phyloP scores from a whole-genome alignment of 1,140 invertebrate species.

The Heliconius congener region DNA sequence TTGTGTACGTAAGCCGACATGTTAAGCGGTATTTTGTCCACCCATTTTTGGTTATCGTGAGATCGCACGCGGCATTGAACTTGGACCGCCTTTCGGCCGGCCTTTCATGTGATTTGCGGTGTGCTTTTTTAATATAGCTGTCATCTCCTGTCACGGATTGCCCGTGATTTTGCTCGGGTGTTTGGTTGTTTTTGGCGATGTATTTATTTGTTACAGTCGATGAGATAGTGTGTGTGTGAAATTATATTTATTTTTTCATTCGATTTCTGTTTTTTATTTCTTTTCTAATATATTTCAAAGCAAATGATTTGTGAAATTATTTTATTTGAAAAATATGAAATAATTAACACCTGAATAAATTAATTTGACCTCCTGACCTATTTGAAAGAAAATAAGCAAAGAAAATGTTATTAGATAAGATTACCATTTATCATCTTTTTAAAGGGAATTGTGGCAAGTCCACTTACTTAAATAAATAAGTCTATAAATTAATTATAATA shows the following conservation, averaged over 20 bases:
- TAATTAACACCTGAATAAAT: too few species aligned
- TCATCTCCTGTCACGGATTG: conserved; percentile 35
- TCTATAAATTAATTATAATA: too few species aligned
- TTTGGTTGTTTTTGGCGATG: neutral
- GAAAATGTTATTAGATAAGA: too few species aligned
- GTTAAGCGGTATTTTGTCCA: conserved; percentile 31
- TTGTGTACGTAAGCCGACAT: conserved; percentile 37
- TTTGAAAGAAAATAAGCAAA: too few species aligned
- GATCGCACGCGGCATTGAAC: conserved; percentile 52
- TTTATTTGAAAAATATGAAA: too few species aligned
- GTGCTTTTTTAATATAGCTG: conserved; percentile 20
- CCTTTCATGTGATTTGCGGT: conserved; percentile 48
- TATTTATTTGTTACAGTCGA: neutral
- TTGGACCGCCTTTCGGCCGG: conserved; percentile 43
- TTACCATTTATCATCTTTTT: too few species aligned
- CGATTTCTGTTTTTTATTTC: too few species aligned
- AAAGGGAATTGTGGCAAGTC: too few species aligned
- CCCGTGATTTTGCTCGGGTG: neutral
- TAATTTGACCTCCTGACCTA: too few species aligned
- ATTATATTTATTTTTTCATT: neutral
- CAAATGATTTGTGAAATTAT: too few species aligned
- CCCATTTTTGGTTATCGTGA: conserved; percentile 43
- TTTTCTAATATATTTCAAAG: too few species aligned
- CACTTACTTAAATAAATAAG: too few species aligned
- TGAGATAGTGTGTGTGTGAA: neutral